Evolutionary conservation across 2,888 invertebrate species (phyloP).

Genomic region (Hedya salicella): DNA sequence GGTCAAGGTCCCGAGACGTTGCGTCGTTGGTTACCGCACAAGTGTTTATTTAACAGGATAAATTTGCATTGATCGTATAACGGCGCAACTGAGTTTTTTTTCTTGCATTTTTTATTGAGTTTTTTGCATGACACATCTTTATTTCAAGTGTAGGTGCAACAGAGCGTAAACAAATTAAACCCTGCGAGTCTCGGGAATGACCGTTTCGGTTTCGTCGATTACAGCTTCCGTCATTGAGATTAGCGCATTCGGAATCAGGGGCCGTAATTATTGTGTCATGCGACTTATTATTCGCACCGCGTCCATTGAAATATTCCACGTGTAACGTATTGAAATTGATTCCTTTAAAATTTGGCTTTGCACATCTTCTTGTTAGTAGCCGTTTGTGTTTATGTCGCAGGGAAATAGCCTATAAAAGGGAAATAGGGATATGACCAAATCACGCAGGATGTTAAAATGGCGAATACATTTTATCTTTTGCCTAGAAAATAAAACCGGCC

Average conservation of each 20-base stretch:
- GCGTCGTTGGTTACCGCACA: constrained; percentile 23
- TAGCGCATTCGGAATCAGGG: constrained; percentile 30
- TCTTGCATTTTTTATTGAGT: background rate
- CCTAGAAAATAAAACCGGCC: too few relatives aligned
- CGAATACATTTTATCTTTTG: too few relatives aligned
- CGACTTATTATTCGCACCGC: constrained; percentile 27
- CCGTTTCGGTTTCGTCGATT: constrained; percentile 22
- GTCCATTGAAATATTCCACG: constrained; percentile 16
- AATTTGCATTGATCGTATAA: constrained; percentile 24
- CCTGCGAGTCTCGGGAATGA: constrained; percentile 13
- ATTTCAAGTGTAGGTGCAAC: constrained; percentile 27
- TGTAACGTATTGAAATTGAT: background rate
- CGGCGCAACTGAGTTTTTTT: constrained; percentile 20
- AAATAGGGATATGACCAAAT: too few relatives aligned
- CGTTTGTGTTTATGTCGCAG: constrained; percentile 5
- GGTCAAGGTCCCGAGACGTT: constrained; percentile 21
- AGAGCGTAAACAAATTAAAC: constrained; percentile 31
- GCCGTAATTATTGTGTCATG: constrained; percentile 34
- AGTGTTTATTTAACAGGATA: constrained; percentile 15
- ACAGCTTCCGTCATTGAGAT: constrained; percentile 32
- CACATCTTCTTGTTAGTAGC: constrained; percentile 6
- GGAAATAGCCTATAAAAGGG: too few relatives aligned
- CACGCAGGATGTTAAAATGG: too few relatives aligned
- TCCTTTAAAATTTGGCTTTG: background rate
- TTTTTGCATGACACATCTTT: constrained; percentile 30